Evolutionary conservation across 2,113 vertebrate species (phyloP).

Genomic region (Dipodomys stephensi): DNA sequence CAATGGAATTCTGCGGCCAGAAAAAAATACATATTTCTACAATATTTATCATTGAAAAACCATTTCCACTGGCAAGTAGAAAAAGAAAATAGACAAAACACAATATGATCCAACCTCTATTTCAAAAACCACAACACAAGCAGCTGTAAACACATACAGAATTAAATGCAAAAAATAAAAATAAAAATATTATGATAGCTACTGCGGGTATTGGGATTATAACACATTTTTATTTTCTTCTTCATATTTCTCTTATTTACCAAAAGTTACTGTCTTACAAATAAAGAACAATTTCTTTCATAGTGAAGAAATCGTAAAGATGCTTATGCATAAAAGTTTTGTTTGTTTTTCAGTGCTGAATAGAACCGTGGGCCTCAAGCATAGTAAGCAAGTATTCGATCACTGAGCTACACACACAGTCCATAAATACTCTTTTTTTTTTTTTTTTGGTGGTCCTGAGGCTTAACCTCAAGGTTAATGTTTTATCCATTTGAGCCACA

Average conservation of each 20-base stretch:
- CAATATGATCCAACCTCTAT: not conserved
- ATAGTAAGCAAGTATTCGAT: not conserved
- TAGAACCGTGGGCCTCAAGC: not conserved
- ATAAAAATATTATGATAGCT: not conserved
- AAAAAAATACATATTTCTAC: not conserved
- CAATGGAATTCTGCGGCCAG: not conserved
- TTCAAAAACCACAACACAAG: not conserved
- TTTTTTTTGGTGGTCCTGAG: too few species aligned
- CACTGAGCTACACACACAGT: not conserved
- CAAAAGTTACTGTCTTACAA: not conserved
- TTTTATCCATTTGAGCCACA: too few species aligned
- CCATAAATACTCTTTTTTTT: not conserved
- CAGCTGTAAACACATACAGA: not conserved
- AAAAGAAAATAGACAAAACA: not conserved
- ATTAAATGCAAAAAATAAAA: not conserved
- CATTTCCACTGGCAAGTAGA: not conserved
- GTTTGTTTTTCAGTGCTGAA: not conserved
- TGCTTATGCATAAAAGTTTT: not conserved
- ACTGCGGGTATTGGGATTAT: not conserved
- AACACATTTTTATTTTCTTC: conserved; percentile 11
- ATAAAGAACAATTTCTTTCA: not conserved
- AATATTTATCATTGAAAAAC: not conserved
- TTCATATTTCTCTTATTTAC: conserved; percentile 27
- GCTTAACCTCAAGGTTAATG: too few species aligned
- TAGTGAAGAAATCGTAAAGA: not conserved